phyloP scores from a whole-genome alignment of 1,140 invertebrate species.

The Drosophila ohnishii region DNA sequence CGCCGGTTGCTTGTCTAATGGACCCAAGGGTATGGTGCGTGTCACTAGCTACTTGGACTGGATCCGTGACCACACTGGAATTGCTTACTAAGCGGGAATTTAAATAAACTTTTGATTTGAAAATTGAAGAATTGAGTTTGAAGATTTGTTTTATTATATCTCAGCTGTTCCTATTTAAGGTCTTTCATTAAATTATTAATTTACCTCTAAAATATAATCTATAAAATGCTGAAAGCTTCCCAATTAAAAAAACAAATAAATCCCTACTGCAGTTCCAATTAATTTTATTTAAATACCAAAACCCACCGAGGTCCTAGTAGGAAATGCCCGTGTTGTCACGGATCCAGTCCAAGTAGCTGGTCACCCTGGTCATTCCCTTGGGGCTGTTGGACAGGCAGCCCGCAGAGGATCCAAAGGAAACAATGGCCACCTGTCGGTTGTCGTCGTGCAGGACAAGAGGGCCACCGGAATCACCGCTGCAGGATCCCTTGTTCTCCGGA shows the following conservation, averaged over 20 bases:
- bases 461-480: slow-evolving; percentile 84
- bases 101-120: neutral
- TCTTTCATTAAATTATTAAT: no score
- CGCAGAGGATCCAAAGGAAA: slow-evolving; percentile 62
- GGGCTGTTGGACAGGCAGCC: slow-evolving; percentile 80
- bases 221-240: no score
- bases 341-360: slow-evolving; percentile 85
- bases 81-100: slow-evolving; percentile 20
- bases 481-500: slow-evolving; percentile 49
- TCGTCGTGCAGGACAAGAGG: slow-evolving; percentile 83
- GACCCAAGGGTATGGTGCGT: slow-evolving; percentile 84
- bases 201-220: no score
- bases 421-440: slow-evolving; percentile 83
- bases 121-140: no score
- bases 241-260: neutral
- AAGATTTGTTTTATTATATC: neutral
- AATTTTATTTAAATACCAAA: neutral
- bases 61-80: slow-evolving; percentile 76
- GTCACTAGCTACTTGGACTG: slow-evolving; percentile 84
- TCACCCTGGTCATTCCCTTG: slow-evolving; percentile 84
- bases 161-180: no score
- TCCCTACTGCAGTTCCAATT: no score
- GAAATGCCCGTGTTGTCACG: slow-evolving; percentile 45
- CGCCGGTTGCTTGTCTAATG: slow-evolving; percentile 63
- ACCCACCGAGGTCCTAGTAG: neutral